A percentile compares a stretch with the other conserved stretches of the same genome.
These are phyloP conservation scores for Crypturellus undulatus DNA, from an alignment of 2,113 vertebrate genomes.

Conservation along the genomic window DNA sequence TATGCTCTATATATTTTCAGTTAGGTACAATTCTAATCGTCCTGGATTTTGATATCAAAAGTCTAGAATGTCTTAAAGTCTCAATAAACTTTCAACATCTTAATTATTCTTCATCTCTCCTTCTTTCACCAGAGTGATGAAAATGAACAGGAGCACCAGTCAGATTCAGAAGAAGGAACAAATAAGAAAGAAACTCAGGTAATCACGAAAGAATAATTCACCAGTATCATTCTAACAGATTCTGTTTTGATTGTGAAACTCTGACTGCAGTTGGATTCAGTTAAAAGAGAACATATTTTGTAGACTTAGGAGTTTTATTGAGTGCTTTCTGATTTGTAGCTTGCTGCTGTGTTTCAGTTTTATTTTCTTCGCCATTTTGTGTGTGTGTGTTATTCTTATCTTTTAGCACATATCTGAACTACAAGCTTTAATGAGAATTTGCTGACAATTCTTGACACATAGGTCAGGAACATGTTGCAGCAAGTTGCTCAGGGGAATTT, in stretches of 20 bases:
- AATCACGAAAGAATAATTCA: background rate
- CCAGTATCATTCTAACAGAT: background rate
- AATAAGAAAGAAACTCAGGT: constrained; percentile 92
- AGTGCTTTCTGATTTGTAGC: background rate
- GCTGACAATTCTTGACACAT: background rate
- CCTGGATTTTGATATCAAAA: background rate
- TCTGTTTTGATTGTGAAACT: background rate
- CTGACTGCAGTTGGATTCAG: background rate
- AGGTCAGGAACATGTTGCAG: background rate
- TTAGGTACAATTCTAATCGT: background rate
- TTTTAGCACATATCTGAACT: background rate
- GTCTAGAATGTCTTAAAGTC: background rate
- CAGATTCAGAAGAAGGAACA: constrained; percentile 92
- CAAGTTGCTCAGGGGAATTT: background rate
- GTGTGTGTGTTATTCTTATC: background rate
- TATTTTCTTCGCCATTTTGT: background rate
- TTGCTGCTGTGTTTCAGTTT: background rate
- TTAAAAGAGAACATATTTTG: background rate
- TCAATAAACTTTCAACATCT: background rate
- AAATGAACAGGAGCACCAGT: constrained; percentile 93
- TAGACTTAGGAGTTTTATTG: background rate
- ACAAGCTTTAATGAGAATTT: background rate
- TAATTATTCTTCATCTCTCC: background rate
- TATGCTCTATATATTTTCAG: background rate
- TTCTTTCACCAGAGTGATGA: constrained; percentile 89